Percentiles rank a stretch among this genome's conserved stretches.
These are phyloP conservation scores for Pipa parva DNA, from an alignment of 2,113 vertebrate genomes.

Conservation along the genomic window DNA sequence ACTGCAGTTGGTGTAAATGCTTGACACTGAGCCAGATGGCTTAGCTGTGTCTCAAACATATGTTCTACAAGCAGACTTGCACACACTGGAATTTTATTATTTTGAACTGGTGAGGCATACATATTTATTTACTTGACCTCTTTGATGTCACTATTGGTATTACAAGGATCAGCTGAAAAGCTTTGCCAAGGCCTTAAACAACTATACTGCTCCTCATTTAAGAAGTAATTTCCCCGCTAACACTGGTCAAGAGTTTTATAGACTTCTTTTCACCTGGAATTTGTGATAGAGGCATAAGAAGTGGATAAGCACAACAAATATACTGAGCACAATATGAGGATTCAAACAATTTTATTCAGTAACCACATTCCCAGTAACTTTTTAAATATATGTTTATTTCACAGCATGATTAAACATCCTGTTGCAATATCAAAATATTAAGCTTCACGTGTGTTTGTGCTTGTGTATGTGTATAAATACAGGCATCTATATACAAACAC, in stretches of 20 bases:
- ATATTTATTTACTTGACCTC: slow-evolving; percentile 92
- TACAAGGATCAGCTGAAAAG: slow-evolving; percentile 62
- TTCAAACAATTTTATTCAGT: too few species aligned
- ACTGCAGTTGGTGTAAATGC: slow-evolving; percentile 98
- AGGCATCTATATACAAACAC: too few species aligned
- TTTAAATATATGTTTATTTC: too few species aligned
- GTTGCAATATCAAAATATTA: too few species aligned
- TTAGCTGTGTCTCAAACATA: slow-evolving; percentile 98
- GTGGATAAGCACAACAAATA: too few species aligned
- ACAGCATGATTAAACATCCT: too few species aligned
- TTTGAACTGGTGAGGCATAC: slow-evolving; percentile 88
- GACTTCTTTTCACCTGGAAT: neutral
- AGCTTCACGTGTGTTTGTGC: too few species aligned
- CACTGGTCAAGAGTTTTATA: slow-evolving; percentile 8
- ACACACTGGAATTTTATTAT: slow-evolving; percentile 96
- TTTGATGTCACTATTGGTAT: slow-evolving; percentile 66
- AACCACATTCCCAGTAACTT: too few species aligned
- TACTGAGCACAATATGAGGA: too few species aligned
- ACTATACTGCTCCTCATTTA: slow-evolving; percentile 7
- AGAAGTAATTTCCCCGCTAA: slow-evolving; percentile 21
- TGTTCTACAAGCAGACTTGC: slow-evolving; percentile 98
- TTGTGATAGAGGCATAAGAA: too few species aligned
- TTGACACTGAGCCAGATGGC: slow-evolving; percentile 99
- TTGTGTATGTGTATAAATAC: too few species aligned
- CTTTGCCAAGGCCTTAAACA: slow-evolving; percentile 46